Evolutionary conservation across 1,140 invertebrate genomes (phyloP).

Genomic region (Heterodera schachtii): DNA sequence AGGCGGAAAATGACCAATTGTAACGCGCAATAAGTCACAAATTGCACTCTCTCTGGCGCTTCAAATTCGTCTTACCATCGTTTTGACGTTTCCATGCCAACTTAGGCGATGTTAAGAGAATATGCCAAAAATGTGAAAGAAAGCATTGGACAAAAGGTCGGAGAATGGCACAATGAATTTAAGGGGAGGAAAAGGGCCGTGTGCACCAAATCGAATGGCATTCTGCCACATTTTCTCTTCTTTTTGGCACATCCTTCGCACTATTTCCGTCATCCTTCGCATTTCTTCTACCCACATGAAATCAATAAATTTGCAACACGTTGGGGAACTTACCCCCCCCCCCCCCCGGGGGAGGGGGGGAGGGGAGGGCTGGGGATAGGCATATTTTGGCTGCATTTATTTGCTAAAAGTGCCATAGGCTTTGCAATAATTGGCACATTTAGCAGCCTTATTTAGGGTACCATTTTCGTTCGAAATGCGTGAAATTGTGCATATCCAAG

Average conservation of each 20-base stretch:
- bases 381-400: not conserved
- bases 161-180: not conserved
- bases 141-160: not conserved
- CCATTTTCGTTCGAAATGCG: constrained; percentile 72
- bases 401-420: not conserved
- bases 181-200: too few species aligned
- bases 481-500: constrained; percentile 90
- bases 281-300: not conserved
- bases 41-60: too few species aligned
- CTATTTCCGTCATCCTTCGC: not conserved
- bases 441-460: not conserved
- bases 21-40: too few species aligned
- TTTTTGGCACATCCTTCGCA: not conserved
- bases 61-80: too few species aligned
- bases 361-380: too few species aligned
- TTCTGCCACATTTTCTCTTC: not conserved
- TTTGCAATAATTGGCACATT: too few species aligned
- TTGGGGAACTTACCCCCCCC: not conserved
- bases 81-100: not conserved
- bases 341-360: too few species aligned
- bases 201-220: not conserved
- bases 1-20: too few species aligned
- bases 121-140: not conserved
- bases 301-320: not conserved
- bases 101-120: not conserved